phyloP scores from a whole-genome alignment of 2,797 vertebrate species.

The Gymnopithys bicolor region DNA sequence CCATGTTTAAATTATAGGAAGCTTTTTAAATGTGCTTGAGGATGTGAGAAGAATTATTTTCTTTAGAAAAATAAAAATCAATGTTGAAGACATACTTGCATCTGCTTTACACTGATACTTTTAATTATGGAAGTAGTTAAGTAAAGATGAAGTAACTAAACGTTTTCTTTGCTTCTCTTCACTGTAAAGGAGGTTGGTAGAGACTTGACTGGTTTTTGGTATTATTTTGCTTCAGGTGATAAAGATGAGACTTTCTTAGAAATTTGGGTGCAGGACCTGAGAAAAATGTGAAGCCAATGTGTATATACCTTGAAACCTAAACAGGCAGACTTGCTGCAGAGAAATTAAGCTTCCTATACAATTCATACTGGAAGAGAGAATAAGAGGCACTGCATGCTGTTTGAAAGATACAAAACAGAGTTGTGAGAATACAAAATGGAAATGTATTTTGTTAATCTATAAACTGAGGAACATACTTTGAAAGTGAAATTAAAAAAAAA shows the following conservation, averaged over 20 bases:
- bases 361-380: neutral
- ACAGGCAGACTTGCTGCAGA: neutral
- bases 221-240: neutral
- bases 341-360: neutral
- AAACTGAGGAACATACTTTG: neutral
- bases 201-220: neutral
- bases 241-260: neutral
- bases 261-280: neutral
- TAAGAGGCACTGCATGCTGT: neutral
- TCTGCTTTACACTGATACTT: neutral
- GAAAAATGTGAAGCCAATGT: neutral
- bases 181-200: neutral
- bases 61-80: neutral
- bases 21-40: neutral
- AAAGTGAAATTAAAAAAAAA: neutral
- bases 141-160: neutral
- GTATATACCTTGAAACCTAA: neutral
- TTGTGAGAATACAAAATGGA: neutral
- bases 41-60: neutral
- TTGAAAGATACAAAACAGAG: neutral
- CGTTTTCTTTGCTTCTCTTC: neutral
- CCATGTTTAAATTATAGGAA: neutral
- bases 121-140: neutral
- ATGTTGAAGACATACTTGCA: neutral
- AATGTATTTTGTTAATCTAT: neutral